Evolutionary conservation across 2,113 vertebrate species (phyloP), one percentile per base, ranked within the genome.

Genomic region (Electrona antarctica): DNA sequence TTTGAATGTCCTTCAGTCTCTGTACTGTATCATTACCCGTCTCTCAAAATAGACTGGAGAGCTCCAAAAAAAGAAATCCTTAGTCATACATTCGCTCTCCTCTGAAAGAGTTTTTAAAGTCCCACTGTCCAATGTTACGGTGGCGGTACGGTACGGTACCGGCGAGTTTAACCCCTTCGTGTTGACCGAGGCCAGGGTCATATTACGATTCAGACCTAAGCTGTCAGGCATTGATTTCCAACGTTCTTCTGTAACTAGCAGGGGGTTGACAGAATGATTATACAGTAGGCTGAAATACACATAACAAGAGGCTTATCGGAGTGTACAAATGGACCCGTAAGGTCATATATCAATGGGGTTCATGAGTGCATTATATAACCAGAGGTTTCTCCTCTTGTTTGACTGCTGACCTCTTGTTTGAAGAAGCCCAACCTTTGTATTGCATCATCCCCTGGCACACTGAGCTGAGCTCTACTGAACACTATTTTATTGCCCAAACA

Each of bases 1-100:
- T 85, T 78, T 79, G 80, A 85, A 83, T 82, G 83, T 87, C 87
- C 85, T 90, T 85, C 82, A 86, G 83, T 84, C 62, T 80, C 74
- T 77, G 80, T 74, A 83, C 85, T 79, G 85, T 87, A 81, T 90
- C 80, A 80, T 85, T 83, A 78, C 69, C 76, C 80, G 69, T 88
- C 82, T 82, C 87, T 88, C 29, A 78, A 84, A 88, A 88, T 84
- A 89, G 86, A 87, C 74, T 14, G 61, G 82, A 78, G 78, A 62
- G 8, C 14, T 71, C 81, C 84, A 76, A 81, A 89, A 88, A 89
- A 78, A 88, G 79, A 81, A 76, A 74, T 69, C 64, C 64, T 59
- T 64, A 77, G 74, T 85, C 73, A 82, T 77, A 72, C 80, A 74
- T 77, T 77, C 47, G 28, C 57, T 49, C 64, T 60, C 69, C 67